Percentiles rank a stretch among this genome's conserved stretches.
phyloP scores from a whole-genome alignment of 2,797 vertebrate species.

The Saxicola maurus region DNA sequence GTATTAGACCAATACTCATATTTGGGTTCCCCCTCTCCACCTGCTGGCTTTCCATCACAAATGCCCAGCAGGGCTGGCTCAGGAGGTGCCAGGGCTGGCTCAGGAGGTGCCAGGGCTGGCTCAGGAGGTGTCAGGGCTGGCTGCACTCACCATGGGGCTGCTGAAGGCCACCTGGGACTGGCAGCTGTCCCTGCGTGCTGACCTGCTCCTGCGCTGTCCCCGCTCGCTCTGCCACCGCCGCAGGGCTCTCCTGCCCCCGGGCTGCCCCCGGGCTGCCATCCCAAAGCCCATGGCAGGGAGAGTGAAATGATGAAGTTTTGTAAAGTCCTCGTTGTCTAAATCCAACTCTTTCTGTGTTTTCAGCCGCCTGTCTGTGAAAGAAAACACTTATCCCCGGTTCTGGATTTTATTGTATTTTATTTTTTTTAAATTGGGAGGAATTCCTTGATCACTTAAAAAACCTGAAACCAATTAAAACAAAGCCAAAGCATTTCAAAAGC shows the following conservation, averaged over 20 bases:
- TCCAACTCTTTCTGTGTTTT: conserved; percentile 76
- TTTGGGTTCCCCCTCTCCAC: too few species aligned
- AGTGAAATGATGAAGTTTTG: conserved; percentile 69
- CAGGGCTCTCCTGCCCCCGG: background rate
- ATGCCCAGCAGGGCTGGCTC: too few species aligned
- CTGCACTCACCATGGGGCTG: conserved; percentile 83
- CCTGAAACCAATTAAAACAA: background rate
- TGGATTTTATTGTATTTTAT: background rate
- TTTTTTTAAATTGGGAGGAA: background rate
- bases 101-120: too few species aligned
- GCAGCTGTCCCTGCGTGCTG: conserved; percentile 55
- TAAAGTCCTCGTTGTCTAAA: conserved; percentile 75
- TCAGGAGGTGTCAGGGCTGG: too few species aligned
- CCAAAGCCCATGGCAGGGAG: conserved; percentile 17
- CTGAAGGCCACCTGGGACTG: conserved; percentile 84
- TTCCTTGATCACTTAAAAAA: background rate
- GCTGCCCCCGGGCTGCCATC: too few species aligned
- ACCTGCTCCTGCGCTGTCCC: conserved; percentile 67
- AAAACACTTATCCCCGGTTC: background rate
- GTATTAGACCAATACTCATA: too few species aligned
- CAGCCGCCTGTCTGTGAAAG: conserved; percentile 79
- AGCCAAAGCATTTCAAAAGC: background rate
- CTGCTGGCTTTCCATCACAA: too few species aligned
- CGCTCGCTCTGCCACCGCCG: conserved; percentile 66
- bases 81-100: too few species aligned